Evolutionary conservation across 92 coral and sea anemone genomes (phyloP).

Genomic region (Palythoa grandis): DNA sequence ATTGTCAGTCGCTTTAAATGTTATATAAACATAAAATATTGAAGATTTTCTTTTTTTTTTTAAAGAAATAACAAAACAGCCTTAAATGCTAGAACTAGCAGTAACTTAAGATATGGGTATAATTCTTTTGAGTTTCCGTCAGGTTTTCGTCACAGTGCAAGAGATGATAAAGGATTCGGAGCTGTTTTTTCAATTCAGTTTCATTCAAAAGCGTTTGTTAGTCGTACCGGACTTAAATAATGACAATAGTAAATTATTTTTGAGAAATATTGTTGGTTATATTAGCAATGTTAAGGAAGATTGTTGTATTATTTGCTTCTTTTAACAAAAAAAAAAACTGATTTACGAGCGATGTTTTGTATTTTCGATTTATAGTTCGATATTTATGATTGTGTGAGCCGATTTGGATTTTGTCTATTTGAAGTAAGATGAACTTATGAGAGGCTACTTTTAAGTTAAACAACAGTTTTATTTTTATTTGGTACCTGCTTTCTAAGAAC

Average conservation of each 20-base stretch:
- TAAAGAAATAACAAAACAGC: no score
- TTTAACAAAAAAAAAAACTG: neutral
- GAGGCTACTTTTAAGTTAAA: constrained; percentile 9
- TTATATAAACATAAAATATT: neutral
- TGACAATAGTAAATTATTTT: constrained; percentile 24
- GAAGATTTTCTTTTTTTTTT: neutral
- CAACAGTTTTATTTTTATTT: neutral
- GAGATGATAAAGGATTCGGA: neutral
- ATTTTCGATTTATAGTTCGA: neutral
- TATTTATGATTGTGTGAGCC: neutral
- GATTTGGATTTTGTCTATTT: neutral
- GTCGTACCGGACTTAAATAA: neutral
- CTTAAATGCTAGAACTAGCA: neutral
- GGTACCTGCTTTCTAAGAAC: neutral
- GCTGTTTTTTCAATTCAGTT: neutral
- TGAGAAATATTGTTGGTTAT: neutral
- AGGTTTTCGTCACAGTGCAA: no score
- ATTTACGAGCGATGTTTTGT: neutral
- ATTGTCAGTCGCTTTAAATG: neutral
- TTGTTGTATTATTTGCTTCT: neutral
- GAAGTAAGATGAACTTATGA: neutral
- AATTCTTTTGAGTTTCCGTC: no score
- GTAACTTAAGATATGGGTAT: no score
- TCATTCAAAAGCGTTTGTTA: neutral
- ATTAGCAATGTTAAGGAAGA: neutral